Evolutionary conservation across 2,113 vertebrate genomes (phyloP).

Genomic region (Corythoichthys haematopterus): DNA sequence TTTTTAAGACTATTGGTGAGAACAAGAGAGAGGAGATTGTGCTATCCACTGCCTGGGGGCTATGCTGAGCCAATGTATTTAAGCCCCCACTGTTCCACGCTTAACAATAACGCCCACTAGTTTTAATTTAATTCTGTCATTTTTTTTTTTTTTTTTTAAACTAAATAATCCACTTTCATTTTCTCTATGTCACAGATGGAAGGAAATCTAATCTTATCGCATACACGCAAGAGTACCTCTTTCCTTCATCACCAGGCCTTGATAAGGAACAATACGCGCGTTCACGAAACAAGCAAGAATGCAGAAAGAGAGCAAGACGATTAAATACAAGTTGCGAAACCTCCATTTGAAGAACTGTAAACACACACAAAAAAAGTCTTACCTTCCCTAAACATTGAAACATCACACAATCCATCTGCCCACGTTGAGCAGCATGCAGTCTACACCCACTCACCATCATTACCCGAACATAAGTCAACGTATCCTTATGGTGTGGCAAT

Average conservation of each 20-base stretch:
- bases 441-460: slow-evolving; percentile 41
- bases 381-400: slow-evolving; percentile 18
- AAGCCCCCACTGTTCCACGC: slow-evolving; percentile 63
- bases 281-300: background rate
- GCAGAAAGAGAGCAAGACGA: no score
- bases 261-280: slow-evolving; percentile 27
- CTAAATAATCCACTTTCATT: slow-evolving; percentile 66
- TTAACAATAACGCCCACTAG: slow-evolving; percentile 71
- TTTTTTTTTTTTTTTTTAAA: slow-evolving; percentile 35
- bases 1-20: slow-evolving; percentile 59
- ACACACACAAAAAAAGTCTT: background rate
- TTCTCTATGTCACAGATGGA: slow-evolving; percentile 52
- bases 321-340: background rate
- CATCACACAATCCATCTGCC: slow-evolving; percentile 34
- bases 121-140: slow-evolving; percentile 67
- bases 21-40: slow-evolving; percentile 61
- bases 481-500: slow-evolving; percentile 18
- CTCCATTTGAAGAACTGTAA: background rate
- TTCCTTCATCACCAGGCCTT: slow-evolving; percentile 26
- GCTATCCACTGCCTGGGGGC: slow-evolving; percentile 61
- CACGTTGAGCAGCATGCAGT: slow-evolving; percentile 27
- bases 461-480: slow-evolving; percentile 40
- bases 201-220: slow-evolving; percentile 63
- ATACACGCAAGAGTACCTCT: slow-evolving; percentile 35
- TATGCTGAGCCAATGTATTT: slow-evolving; percentile 62